Conservation (phyloP, 2,888 invertebrate genomes). For the Bimastos eiseni region DNA sequence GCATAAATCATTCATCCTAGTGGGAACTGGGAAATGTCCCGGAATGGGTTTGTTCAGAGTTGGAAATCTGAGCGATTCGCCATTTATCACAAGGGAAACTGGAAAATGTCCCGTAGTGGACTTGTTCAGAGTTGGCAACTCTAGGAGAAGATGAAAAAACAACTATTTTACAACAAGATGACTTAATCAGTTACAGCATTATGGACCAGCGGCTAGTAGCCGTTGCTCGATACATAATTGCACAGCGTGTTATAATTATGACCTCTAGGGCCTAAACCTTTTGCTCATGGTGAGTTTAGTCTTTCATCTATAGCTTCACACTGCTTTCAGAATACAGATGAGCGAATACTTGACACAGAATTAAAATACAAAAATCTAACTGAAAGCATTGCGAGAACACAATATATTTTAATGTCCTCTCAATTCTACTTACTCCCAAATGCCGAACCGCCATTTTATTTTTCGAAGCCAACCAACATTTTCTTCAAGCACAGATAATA, state of each 20-base stretch:
- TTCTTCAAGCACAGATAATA: background rate
- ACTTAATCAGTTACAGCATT: background rate
- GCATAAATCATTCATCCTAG: too few species aligned
- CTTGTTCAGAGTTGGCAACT: too few species aligned
- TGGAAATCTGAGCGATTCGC: too few species aligned
- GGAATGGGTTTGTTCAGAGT: too few species aligned
- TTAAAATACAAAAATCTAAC: background rate
- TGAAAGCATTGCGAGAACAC: background rate
- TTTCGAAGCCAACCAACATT: background rate
- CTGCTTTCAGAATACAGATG: background rate
- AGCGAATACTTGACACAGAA: background rate
- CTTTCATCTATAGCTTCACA: background rate
- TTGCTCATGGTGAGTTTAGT: background rate
- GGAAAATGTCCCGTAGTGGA: too few species aligned
- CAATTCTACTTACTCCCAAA: background rate
- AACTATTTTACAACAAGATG: background rate
- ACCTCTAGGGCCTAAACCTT: background rate
- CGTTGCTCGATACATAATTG: too few species aligned
- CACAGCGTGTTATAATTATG: too few species aligned
- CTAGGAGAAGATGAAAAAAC: background rate
- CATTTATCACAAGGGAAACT: too few species aligned
- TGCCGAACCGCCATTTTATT: background rate
- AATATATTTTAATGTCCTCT: background rate
- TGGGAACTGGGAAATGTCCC: too few species aligned
- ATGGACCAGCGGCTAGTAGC: too few species aligned